A percentile compares a stretch with the other conserved stretches of the same genome.
Conservation (phyloP, 2,888 invertebrate species). For the Drosophila atroscutellata region DNA sequence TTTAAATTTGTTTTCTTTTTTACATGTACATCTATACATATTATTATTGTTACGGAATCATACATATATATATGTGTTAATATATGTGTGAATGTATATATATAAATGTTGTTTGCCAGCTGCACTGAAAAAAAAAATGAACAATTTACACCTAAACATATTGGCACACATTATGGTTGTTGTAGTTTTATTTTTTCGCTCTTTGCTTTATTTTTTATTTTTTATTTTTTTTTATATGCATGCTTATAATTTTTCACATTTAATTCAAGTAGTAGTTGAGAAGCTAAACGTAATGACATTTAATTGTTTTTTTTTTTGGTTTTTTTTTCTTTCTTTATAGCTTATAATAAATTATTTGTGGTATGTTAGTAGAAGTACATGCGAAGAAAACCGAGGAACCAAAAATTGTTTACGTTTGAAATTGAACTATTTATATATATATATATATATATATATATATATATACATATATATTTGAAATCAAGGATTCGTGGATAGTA, state of each 20-base stretch:
- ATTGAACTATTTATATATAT: slow-evolving; percentile 49
- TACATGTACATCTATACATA: slow-evolving; percentile 55
- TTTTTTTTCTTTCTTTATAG: slow-evolving; percentile 1
- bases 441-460: neutral
- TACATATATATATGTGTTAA: slow-evolving; percentile 44
- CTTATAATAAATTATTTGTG: slow-evolving; percentile 27
- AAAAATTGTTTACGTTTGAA: slow-evolving; percentile 48
- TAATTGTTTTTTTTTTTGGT: slow-evolving; percentile 2
- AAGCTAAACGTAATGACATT: slow-evolving; percentile 43
- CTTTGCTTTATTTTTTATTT: slow-evolving; percentile 10
- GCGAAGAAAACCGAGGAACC: slow-evolving; percentile 56
- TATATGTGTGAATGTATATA: slow-evolving; percentile 9
- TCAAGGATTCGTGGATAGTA: slow-evolving; percentile 29
- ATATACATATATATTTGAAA: neutral
- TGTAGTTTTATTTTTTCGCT: slow-evolving; percentile 5
- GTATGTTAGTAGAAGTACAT: slow-evolving; percentile 39
- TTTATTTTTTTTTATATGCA: neutral
- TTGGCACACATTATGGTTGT: slow-evolving; percentile 78
- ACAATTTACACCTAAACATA: slow-evolving; percentile 74
- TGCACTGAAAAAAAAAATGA: slow-evolving; percentile 51
- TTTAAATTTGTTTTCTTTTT: slow-evolving; percentile 17
- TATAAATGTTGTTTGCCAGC: slow-evolving; percentile 44
- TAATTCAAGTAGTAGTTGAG: slow-evolving; percentile 28
- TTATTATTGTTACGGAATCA: slow-evolving; percentile 68
- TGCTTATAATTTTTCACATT: slow-evolving; percentile 17